Evolutionary conservation across 64 coral and sea anemone genomes (phyloP).

Genomic region (Astreopora myriophthalma): DNA sequence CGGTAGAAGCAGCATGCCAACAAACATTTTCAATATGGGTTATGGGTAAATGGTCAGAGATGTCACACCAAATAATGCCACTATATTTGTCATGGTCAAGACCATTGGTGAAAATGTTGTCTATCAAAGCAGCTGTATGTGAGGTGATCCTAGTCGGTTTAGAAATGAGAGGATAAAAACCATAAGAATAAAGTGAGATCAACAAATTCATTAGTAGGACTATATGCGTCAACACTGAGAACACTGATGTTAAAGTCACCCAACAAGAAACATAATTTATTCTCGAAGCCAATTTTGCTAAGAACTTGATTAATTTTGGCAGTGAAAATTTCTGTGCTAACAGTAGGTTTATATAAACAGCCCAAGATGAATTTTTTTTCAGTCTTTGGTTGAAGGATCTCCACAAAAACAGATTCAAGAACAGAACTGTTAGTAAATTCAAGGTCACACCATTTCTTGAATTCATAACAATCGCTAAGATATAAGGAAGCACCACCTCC

Average conservation of each 20-base stretch:
- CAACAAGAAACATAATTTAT: constrained; percentile 49
- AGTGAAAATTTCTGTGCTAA: constrained; percentile 19
- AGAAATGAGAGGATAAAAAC: neutral
- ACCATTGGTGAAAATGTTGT: constrained; percentile 23
- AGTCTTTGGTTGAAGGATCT: constrained; percentile 51
- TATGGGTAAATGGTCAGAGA: constrained; percentile 13
- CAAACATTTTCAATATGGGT: neutral
- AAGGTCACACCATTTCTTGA: constrained; percentile 40
- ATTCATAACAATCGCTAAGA: constrained; percentile 9
- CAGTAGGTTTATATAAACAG: constrained; percentile 48
- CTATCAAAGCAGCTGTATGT: neutral
- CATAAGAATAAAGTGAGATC: neutral
- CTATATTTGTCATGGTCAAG: neutral
- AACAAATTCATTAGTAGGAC: neutral
- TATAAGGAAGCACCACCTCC: constrained; percentile 60
- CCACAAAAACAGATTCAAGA: constrained; percentile 66
- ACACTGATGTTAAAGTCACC: constrained; percentile 49
- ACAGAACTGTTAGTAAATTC: constrained; percentile 1
- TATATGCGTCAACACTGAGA: neutral
- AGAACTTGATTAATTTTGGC: constrained; percentile 7
- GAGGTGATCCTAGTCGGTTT: constrained; percentile 20
- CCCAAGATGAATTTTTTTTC: constrained; percentile 31
- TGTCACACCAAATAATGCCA: neutral
- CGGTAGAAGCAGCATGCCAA: neutral
- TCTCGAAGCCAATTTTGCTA: constrained; percentile 58